phyloP scores from a whole-genome alignment of 2,888 invertebrate species.

The Xestia ashworthii region DNA sequence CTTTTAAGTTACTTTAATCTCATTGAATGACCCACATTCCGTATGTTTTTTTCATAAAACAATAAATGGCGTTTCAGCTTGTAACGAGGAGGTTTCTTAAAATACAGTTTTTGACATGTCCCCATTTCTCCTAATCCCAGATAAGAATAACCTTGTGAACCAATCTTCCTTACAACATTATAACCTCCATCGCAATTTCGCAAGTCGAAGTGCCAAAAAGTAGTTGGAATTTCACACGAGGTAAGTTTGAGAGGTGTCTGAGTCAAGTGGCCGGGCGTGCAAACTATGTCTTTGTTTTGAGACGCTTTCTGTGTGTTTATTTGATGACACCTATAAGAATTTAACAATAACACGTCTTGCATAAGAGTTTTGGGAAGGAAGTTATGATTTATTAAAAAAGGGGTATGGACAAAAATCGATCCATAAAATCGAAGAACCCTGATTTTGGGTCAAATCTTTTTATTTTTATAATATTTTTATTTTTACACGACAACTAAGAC shows the following conservation, averaged over 20 bases:
- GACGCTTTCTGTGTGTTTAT: conserved; percentile 76
- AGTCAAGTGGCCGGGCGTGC: conserved; percentile 79
- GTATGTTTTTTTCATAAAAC: neutral
- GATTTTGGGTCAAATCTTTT: neutral
- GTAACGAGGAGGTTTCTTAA: neutral
- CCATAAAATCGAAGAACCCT: neutral
- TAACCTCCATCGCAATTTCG: conserved; percentile 40
- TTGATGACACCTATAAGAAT: conserved; percentile 72
- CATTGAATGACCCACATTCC: neutral
- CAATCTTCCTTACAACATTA: conserved; percentile 32
- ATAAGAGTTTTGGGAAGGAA: neutral
- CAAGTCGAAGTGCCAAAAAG: conserved; percentile 63
- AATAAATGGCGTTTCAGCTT: neutral
- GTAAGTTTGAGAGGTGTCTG: conserved; percentile 80
- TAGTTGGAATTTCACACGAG: conserved; percentile 70
- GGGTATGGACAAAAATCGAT: neutral
- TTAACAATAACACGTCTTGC: conserved; percentile 57
- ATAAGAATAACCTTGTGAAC: conserved; percentile 5
- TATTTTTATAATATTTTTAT: no score
- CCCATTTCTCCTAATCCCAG: neutral
- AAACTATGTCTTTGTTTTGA: conserved; percentile 80
- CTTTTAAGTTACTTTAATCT: no score
- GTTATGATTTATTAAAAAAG: conserved; percentile 9
- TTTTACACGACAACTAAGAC: neutral
- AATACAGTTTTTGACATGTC: neutral